phyloP scores from a whole-genome alignment of 37 sponge, comb jelly and placozoan species.

The Eunapius fragilis region DNA sequence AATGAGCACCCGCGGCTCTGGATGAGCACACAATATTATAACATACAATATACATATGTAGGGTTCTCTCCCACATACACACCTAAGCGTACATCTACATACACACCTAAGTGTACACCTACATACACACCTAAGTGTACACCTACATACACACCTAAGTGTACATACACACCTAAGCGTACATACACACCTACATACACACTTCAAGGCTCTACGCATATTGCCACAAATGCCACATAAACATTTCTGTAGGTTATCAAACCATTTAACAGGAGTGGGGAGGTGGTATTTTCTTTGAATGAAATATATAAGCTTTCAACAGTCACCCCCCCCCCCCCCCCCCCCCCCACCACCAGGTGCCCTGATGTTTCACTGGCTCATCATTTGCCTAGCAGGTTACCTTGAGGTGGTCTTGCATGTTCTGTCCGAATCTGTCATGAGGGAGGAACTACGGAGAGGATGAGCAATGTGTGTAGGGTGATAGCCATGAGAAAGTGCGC shows the following conservation, averaged over 20 bases:
- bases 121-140: no score
- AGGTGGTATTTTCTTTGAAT: no score
- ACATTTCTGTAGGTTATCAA: no score
- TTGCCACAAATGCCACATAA: conserved; percentile 12
- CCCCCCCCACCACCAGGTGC: no score
- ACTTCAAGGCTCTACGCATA: conserved; percentile 19
- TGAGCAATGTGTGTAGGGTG: background rate
- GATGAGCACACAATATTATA: background rate
- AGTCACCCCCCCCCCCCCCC: no score
- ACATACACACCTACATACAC: background rate
- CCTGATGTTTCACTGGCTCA: no score
- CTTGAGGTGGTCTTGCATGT: conserved; percentile 71
- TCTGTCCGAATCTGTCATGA: conserved; percentile 63
- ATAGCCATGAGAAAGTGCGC: no score
- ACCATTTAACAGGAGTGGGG: no score
- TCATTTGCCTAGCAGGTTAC: background rate
- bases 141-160: no score
- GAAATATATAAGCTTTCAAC: no score
- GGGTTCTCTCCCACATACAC: background rate
- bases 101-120: no score
- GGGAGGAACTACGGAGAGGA: conserved; percentile 37
- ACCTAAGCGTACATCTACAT: background rate
- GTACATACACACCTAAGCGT: conserved; percentile 1
- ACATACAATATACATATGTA: no score
- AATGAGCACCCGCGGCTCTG: conserved; percentile 73